phyloP scores from a whole-genome alignment of 2,888 invertebrate species.

The Mimumesa dahlbomi region DNA sequence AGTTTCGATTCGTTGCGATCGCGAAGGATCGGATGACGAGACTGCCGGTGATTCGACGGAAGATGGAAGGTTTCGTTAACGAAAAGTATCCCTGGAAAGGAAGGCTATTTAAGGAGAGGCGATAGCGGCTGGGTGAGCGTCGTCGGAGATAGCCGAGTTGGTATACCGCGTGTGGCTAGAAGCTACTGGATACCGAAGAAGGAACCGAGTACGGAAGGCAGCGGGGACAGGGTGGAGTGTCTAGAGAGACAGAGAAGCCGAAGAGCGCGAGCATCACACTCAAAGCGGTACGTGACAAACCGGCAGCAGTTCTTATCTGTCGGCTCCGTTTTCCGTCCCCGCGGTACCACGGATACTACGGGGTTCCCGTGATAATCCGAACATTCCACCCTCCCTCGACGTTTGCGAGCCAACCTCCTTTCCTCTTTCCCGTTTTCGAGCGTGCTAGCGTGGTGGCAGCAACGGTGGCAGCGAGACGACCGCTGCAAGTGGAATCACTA shows the following conservation, averaged over 20 bases:
- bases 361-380: constrained; percentile 74
- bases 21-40: too few relatives aligned
- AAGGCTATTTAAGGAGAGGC: neutral
- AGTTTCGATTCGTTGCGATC: too few relatives aligned
- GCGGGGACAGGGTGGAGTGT: constrained; percentile 28
- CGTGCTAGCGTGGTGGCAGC: too few relatives aligned
- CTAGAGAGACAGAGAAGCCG: constrained; percentile 22
- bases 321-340: constrained; percentile 65
- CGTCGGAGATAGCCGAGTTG: neutral
- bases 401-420: constrained; percentile 62
- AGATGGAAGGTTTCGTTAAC: constrained; percentile 1
- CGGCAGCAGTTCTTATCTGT: constrained; percentile 76
- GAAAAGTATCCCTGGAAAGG: neutral
- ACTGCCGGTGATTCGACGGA: neutral
- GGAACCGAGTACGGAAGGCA: constrained; percentile 29
- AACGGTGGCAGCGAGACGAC: neutral
- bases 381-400: constrained; percentile 73
- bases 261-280: constrained; percentile 73
- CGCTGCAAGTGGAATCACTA: neutral
- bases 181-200: constrained; percentile 2
- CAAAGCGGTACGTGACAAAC: constrained; percentile 78
- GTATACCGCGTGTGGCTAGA: too few relatives aligned
- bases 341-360: constrained; percentile 65
- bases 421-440: constrained; percentile 15
- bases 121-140: neutral